Evolutionary conservation across 2,113 vertebrate genomes (phyloP).

Genomic region (Mobula birostris): DNA sequence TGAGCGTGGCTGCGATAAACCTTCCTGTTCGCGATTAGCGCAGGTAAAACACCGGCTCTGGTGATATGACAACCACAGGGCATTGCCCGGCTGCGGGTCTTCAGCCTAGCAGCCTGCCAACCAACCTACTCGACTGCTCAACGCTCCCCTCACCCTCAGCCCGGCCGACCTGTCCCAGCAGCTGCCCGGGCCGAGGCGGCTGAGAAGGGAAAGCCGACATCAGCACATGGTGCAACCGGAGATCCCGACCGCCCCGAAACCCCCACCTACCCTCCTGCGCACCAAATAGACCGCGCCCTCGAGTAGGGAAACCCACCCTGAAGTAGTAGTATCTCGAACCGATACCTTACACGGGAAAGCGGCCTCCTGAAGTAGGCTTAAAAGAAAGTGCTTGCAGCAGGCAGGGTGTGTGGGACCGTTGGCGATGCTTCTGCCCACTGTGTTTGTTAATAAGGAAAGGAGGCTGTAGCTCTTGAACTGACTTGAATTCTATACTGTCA

Average conservation of each 20-base stretch:
- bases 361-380: neutral
- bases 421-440: neutral
- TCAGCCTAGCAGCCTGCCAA: no score
- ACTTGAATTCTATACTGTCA: neutral
- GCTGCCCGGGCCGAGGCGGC: neutral
- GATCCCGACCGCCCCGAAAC: neutral
- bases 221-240: constrained; percentile 3
- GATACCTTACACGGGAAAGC: neutral
- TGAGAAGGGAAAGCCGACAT: neutral
- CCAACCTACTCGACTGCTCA: neutral
- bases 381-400: neutral
- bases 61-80: neutral
- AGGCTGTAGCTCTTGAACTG: neutral
- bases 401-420: no score
- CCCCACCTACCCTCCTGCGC: neutral
- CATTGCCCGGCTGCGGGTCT: neutral
- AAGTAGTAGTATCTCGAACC: neutral
- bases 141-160: neutral
- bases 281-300: neutral
- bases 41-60: neutral
- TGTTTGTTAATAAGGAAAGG: neutral
- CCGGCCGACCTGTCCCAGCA: no score
- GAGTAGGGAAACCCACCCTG: neutral
- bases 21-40: neutral
- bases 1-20: neutral